Conservation (phyloP, 2,113 vertebrate genomes). For the Fukomys damarensis region DNA sequence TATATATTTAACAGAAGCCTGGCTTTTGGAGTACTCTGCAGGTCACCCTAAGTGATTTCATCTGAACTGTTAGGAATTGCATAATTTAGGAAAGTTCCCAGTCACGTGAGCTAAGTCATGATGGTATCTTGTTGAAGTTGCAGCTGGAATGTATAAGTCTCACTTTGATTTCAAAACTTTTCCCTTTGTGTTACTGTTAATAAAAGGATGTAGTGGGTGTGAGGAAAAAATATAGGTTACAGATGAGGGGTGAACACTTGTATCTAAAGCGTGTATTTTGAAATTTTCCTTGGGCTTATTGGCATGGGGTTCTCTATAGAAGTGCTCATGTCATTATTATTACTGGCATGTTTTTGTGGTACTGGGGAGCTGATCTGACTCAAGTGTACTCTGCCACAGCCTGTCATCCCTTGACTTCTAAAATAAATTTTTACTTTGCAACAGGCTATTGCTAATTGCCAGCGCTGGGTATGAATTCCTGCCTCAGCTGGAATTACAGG, state of each 20-base stretch:
- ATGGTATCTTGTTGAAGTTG: conserved; percentile 67
- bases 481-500: not conserved
- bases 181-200: conserved; percentile 52
- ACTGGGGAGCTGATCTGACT: not conserved
- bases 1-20: not conserved
- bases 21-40: not conserved
- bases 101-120: conserved; percentile 74
- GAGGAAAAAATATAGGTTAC: conserved; percentile 55
- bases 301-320: not conserved
- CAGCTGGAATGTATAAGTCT: conserved; percentile 64
- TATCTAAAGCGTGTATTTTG: not conserved
- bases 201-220: conserved; percentile 63
- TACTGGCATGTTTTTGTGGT: not conserved
- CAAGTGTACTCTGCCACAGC: not conserved
- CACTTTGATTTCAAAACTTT: conserved; percentile 74
- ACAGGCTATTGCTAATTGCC: not conserved
- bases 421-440: no score
- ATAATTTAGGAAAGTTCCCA: conserved; percentile 77
- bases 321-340: not conserved
- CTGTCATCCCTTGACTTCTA: not conserved
- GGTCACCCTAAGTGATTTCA: conserved; percentile 33
- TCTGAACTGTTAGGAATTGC: conserved; percentile 71
- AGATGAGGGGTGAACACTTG: conserved; percentile 14
- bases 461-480: not conserved
- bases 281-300: not conserved